Conservation (phyloP, 2,797 vertebrate species). For the Halcyon chelicuti region DNA sequence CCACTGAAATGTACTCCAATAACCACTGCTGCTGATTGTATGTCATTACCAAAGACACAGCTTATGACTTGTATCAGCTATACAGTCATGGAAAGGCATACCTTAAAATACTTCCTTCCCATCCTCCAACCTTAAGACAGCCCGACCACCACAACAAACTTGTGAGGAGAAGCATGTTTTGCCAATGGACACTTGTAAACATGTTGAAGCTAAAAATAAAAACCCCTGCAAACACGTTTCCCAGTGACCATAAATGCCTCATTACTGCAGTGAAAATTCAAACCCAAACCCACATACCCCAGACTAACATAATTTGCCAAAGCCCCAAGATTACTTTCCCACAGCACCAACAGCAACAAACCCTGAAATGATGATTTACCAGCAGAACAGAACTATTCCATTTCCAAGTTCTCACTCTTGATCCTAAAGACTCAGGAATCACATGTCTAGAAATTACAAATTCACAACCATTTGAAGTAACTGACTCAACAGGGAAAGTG, state of each 20-base stretch:
- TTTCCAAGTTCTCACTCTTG: neutral
- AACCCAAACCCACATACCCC: neutral
- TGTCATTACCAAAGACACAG: accelerated
- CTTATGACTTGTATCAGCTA: neutral
- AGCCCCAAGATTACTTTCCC: neutral
- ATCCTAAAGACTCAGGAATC: neutral
- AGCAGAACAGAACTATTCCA: neutral
- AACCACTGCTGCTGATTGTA: neutral
- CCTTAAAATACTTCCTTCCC: neutral
- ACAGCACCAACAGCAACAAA: neutral
- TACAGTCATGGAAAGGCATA: neutral
- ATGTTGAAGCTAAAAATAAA: neutral
- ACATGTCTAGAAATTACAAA: neutral
- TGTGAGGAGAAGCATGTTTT: neutral
- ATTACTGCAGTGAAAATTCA: neutral
- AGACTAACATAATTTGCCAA: neutral
- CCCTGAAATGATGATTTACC: neutral
- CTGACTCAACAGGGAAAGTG: neutral
- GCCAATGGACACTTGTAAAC: neutral
- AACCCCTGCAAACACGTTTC: neutral
- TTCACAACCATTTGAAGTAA: neutral
- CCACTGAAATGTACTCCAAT: accelerated
- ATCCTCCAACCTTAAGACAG: neutral
- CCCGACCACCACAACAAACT: accelerated
- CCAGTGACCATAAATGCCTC: neutral